Conservation (phyloP, 2,113 vertebrate genomes). For the Ramphastos sulfuratus region DNA sequence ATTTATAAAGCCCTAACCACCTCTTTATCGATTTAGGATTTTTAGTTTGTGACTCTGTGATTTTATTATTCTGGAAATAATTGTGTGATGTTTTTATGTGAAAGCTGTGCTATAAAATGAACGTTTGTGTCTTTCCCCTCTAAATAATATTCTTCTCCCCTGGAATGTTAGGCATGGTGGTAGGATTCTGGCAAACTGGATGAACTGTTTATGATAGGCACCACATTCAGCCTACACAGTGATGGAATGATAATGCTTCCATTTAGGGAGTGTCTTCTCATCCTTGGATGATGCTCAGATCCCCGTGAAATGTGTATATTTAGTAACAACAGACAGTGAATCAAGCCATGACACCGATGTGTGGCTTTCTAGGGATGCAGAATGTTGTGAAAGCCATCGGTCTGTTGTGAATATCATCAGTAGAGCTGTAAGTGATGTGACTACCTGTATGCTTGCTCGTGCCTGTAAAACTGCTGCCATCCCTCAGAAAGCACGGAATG, state of each 20-base stretch:
- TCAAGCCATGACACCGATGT: background rate
- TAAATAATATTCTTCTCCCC: background rate
- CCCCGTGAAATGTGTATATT: background rate
- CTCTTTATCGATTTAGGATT: background rate
- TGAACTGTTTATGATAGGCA: background rate
- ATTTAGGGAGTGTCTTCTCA: background rate
- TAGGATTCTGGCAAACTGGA: background rate
- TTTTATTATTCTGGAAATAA: background rate
- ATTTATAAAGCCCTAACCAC: background rate
- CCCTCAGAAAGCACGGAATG: background rate
- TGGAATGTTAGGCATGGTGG: background rate
- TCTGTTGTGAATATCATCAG: background rate
- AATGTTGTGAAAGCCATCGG: background rate
- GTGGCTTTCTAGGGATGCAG: background rate
- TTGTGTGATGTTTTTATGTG: constrained; percentile 7
- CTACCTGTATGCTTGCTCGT: fast-evolving
- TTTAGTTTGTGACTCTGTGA: background rate
- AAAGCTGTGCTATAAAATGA: constrained; percentile 1
- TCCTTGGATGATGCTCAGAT: background rate
- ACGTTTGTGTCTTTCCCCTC: background rate
- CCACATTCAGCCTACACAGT: background rate
- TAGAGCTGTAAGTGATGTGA: background rate
- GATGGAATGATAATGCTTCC: background rate
- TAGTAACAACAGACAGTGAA: background rate
- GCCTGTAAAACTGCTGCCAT: fast-evolving